Evolutionary conservation across 2,888 invertebrate genomes (phyloP).

Genomic region (Mycogona germanica): DNA sequence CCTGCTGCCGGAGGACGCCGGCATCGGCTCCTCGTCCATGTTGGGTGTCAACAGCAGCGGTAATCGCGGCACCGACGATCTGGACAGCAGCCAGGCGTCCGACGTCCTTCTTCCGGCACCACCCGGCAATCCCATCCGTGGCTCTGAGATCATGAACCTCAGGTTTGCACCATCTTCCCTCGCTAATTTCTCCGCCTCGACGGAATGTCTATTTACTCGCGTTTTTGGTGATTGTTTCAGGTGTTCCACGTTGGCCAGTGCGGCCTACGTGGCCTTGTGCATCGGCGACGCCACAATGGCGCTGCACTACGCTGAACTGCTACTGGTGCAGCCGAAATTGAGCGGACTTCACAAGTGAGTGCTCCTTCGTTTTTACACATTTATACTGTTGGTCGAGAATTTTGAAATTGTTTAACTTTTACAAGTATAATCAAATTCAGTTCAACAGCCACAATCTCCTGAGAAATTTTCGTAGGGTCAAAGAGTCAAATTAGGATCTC

Average conservation of each 20-base stretch:
- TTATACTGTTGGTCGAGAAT: too few relatives aligned
- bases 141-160: slow-evolving; percentile 31
- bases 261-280: slow-evolving; percentile 71
- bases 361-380: too few relatives aligned
- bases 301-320: slow-evolving; percentile 58
- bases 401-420: too few relatives aligned
- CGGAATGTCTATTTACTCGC: not conserved
- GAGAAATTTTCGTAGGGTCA: too few relatives aligned
- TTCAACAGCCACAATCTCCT: too few relatives aligned
- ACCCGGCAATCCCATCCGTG: slow-evolving; percentile 35
- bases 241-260: slow-evolving; percentile 55
- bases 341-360: slow-evolving; percentile 55
- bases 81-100: slow-evolving; percentile 20
- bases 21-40: slow-evolving; percentile 1
- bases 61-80: not conserved
- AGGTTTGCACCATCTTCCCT: slow-evolving; percentile 23
- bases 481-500: too few relatives aligned
- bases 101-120: slow-evolving; percentile 29
- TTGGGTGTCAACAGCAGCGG: too few relatives aligned
- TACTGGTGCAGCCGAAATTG: slow-evolving; percentile 56
- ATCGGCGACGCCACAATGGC: slow-evolving; percentile 72
- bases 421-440: too few relatives aligned
- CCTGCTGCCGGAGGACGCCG: slow-evolving; percentile 46
- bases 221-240: slow-evolving; percentile 25
- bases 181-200: not conserved